Conservation (phyloP, 2,797 vertebrate genomes). For the Sebastes vulpes region DNA sequence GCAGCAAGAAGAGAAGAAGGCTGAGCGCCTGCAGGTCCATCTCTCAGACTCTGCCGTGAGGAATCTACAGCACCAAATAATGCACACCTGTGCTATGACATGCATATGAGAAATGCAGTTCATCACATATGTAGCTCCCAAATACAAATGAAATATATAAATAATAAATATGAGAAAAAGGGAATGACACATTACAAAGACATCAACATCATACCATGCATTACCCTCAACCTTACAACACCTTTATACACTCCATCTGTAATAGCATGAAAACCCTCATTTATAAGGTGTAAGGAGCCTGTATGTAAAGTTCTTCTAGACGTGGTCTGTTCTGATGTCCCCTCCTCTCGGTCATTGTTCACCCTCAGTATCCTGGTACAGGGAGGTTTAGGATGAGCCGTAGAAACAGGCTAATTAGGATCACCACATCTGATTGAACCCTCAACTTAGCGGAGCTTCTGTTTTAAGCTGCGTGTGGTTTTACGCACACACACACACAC, state of each 20-base stretch:
- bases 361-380: neutral
- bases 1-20: neutral
- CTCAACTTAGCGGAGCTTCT: neutral
- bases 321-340: neutral
- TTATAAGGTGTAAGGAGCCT: neutral
- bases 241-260: neutral
- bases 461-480: neutral
- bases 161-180: neutral
- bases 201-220: neutral
- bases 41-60: neutral
- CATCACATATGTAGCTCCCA: neutral
- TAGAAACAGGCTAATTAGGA: neutral
- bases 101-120: neutral
- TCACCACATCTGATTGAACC: neutral
- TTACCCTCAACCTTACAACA: neutral
- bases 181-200: neutral
- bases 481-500: neutral
- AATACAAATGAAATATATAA: neutral
- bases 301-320: neutral
- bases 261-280: neutral
- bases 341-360: neutral
- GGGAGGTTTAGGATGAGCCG: neutral
- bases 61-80: neutral
- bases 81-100: neutral
- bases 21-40: neutral